phyloP scores from a whole-genome alignment of 2,888 invertebrate genomes.

The Harpagoxenus sublaevis region DNA sequence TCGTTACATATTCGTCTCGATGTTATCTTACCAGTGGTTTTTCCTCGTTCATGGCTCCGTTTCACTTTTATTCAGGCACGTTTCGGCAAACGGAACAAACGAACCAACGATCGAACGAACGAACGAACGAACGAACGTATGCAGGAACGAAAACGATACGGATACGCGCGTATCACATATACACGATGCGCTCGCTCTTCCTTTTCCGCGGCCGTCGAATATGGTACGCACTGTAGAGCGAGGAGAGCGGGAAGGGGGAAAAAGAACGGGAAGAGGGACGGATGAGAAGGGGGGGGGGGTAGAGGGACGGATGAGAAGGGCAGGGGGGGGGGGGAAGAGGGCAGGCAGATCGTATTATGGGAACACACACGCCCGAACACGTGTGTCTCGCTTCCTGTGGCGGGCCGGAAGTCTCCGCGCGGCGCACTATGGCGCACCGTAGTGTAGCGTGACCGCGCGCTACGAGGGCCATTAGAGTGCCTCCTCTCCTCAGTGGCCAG shows the following conservation, averaged over 20 bases:
- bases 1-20: slow-evolving; percentile 20
- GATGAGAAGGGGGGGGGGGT: slow-evolving; percentile 20
- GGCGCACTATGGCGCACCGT: slow-evolving; percentile 82
- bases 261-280: slow-evolving; percentile 36
- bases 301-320: too few species aligned
- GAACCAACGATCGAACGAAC: not conserved
- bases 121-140: not conserved
- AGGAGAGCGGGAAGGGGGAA: slow-evolving; percentile 53
- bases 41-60: slow-evolving; percentile 56
- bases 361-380: slow-evolving; percentile 83
- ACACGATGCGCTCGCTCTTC: slow-evolving; percentile 60
- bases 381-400: slow-evolving; percentile 85
- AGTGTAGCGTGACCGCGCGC: slow-evolving; percentile 83
- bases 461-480: slow-evolving; percentile 82
- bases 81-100: slow-evolving; percentile 62
- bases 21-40: slow-evolving; percentile 23
- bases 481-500: slow-evolving; percentile 76
- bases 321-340: slow-evolving; percentile 29
- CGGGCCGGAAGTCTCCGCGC: slow-evolving; percentile 85
- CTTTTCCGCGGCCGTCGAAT: slow-evolving; percentile 65
- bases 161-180: slow-evolving; percentile 47
- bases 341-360: slow-evolving; percentile 78
- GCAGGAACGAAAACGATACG: slow-evolving; percentile 19
- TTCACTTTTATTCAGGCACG: slow-evolving; percentile 63
- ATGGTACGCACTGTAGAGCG: slow-evolving; percentile 70